phyloP scores from a whole-genome alignment of 2,113 vertebrate species.

The Microcebus murinus region DNA sequence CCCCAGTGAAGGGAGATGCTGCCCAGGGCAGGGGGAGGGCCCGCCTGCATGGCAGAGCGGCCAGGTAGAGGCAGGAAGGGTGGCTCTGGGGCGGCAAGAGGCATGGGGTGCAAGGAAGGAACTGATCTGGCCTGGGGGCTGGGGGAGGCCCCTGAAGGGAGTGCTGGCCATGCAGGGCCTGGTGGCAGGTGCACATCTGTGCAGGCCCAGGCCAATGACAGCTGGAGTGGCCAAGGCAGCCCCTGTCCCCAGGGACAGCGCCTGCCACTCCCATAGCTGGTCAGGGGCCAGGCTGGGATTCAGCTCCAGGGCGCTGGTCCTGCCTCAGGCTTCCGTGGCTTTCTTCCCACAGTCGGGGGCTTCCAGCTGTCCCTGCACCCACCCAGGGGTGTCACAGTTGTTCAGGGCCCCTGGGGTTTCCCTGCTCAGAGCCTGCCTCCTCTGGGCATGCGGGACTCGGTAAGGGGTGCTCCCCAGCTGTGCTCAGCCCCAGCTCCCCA shows the following conservation, averaged over 20 bases:
- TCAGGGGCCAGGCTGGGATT: neutral
- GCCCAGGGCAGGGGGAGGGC: rapidly evolving
- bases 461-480: neutral
- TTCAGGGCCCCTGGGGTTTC: neutral
- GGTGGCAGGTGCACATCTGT: neutral
- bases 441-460: neutral
- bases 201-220: neutral
- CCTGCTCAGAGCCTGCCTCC: neutral
- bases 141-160: neutral
- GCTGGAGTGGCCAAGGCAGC: neutral
- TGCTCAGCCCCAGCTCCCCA: neutral
- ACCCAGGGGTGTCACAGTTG: too few relatives aligned
- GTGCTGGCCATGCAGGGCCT: neutral
- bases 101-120: neutral
- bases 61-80: neutral
- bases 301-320: neutral
- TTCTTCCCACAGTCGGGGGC: neutral
- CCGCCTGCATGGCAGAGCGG: neutral
- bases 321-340: neutral
- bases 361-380: neutral
- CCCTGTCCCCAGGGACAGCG: neutral
- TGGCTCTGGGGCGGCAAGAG: neutral
- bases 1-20: neutral
- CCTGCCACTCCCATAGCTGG: neutral
- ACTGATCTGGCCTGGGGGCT: too few relatives aligned